These are phyloP conservation scores for Acrobasis repandana DNA, from an alignment of 2,888 invertebrate species.

Conservation along the genomic window DNA sequence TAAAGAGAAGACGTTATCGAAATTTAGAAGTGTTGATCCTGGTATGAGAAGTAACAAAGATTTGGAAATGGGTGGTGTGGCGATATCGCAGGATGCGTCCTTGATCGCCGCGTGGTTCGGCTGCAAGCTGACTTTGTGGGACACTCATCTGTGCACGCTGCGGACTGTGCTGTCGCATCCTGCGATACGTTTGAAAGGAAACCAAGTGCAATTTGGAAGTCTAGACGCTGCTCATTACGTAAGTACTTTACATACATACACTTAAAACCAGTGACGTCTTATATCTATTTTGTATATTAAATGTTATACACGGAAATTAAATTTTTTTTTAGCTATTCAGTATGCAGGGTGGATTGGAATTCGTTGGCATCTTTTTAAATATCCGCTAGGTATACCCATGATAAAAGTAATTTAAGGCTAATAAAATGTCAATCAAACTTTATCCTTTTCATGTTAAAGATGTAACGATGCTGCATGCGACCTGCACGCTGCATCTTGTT, in stretches of 20 bases:
- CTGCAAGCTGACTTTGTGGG: slow-evolving; percentile 73
- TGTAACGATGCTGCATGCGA: too few species aligned
- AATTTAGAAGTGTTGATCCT: slow-evolving; percentile 36
- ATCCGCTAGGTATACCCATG: too few species aligned
- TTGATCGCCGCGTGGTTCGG: slow-evolving; percentile 80
- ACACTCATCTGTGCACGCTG: slow-evolving; percentile 65
- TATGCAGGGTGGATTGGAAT: too few species aligned
- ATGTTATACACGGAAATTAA: too few species aligned
- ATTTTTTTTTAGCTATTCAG: too few species aligned
- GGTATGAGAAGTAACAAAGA: slow-evolving; percentile 46
- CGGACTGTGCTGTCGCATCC: slow-evolving; percentile 71
- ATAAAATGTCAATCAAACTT: too few species aligned
- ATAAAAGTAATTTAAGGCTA: too few species aligned
- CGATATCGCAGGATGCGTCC: slow-evolving; percentile 75
- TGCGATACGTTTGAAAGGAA: slow-evolving; percentile 67
- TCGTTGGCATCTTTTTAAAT: too few species aligned
- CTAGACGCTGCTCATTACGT: slow-evolving; percentile 76
- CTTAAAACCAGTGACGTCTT: too few species aligned
- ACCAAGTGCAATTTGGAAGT: slow-evolving; percentile 69
- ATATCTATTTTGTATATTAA: too few species aligned
- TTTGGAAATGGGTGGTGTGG: slow-evolving; percentile 69
- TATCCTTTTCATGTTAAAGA: too few species aligned
- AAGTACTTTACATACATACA: slow-evolving; percentile 40
- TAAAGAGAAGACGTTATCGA: slow-evolving; percentile 47
- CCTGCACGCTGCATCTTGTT: too few species aligned